Percentiles rank a stretch among this genome's conserved stretches.
Evolutionary conservation across 1,140 invertebrate species (phyloP).

Genomic region (Anoplophora glabripennis): DNA sequence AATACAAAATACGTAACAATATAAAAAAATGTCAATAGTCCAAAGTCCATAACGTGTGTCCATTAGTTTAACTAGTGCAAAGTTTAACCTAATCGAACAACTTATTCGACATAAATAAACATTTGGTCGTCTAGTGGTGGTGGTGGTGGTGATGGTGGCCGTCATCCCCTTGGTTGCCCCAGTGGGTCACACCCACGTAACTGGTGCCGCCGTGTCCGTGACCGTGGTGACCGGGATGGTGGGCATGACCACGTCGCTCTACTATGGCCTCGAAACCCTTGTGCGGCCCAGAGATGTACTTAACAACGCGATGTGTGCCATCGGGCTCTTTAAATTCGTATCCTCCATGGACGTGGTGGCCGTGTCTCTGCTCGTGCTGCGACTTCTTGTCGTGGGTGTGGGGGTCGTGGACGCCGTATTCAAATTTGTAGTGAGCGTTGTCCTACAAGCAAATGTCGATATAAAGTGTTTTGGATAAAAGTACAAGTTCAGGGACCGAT

Average conservation of each 20-base stretch:
- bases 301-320: slow-evolving; percentile 48
- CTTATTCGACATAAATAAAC: too few relatives aligned
- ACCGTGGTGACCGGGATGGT: neutral
- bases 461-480: too few relatives aligned
- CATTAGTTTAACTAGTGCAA: too few relatives aligned
- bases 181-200: slow-evolving; percentile 28
- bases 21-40: too few relatives aligned
- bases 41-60: too few relatives aligned
- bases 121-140: neutral
- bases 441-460: too few relatives aligned
- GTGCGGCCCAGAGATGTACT: slow-evolving; percentile 48
- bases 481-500: too few relatives aligned
- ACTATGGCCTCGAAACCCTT: slow-evolving; percentile 45
- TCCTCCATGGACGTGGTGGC: slow-evolving; percentile 49
- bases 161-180: slow-evolving; percentile 15
- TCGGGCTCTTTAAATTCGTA: slow-evolving; percentile 50
- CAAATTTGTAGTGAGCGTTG: slow-evolving; percentile 47
- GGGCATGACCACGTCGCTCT: slow-evolving; percentile 8
- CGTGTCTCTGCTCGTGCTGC: slow-evolving; percentile 52
- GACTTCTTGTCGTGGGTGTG: slow-evolving; percentile 52
- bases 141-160: neutral
- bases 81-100: too few relatives aligned
- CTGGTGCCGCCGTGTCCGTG: slow-evolving; percentile 24
- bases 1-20: too few relatives aligned
- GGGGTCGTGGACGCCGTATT: slow-evolving; percentile 52